Base-by-base conservation (phyloP, 2,888 invertebrate species). In the Marasmarcha lunaedactyla region DNA sequence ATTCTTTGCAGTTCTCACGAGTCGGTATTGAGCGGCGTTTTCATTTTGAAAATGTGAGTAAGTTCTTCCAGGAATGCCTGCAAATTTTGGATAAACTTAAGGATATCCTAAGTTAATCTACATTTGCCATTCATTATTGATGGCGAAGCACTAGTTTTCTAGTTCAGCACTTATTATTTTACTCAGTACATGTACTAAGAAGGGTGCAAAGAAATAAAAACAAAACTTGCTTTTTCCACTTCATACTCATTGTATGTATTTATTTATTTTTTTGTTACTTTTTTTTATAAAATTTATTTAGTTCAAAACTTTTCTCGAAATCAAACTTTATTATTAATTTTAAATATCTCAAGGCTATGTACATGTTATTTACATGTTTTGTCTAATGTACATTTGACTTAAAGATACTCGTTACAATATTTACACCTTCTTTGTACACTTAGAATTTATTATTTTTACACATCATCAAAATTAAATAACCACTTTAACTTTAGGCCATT, bases 181-280 rank as follows among this genome's bases (percentile, higher is more conserved):
- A n/a, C n/a, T n/a, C n/a, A n/a, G n/a, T n/a, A n/a, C n/a, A n/a
- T n/a, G n/a, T n/a, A n/a, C n/a, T n/a, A 20, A 20, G 4, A 20
- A 20, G 20, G 7, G 7, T 20, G 3, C 20, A 30, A 30, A 10
- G 4, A 57, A 78, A 74, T 71, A 63, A 79, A 78, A 83, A 51
- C 50, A 69, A 57, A 56, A n/a, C 50, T 60, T 65, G 57, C 59
- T 63, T 74, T 74, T 74, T 77, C 72, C 68, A 63, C 71, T 74
- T 76, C 79, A 78, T 78, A 81, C 81, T 77, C 68, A 68, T 70
- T 71, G 81, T 77, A 81, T 78, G 76, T 76, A 57, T 78, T 76
- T 78, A 74, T 76, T 72, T 54, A 54, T 59, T 57, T 59, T 78
- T 78, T 77, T 77, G 73, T 64, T 68, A 56, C n/a, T 59, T 48